Evolutionary conservation across 2,113 vertebrate species (phyloP).

Genomic region (Tamias sibiricus): DNA sequence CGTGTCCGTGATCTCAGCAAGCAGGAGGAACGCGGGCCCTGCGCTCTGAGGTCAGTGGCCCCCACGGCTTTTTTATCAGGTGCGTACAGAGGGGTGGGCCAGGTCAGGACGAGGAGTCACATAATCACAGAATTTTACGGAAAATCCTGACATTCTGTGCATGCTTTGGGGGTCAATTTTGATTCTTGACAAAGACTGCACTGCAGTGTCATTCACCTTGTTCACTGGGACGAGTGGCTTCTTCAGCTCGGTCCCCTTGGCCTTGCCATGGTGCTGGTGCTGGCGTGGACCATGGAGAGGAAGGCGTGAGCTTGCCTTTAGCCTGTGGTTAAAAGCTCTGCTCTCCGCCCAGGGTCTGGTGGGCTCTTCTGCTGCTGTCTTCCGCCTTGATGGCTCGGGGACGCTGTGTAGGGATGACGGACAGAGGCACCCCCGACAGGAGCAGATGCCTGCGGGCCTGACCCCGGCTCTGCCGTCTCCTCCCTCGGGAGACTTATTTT

Average conservation of each 20-base stretch:
- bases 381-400: no score
- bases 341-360: no score
- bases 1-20: not conserved
- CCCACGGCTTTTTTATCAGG: no score
- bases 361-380: not conserved
- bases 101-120: not conserved
- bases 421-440: not conserved
- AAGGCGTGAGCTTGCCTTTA: not conserved
- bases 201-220: not conserved
- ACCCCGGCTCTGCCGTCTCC: not conserved
- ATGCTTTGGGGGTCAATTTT: not conserved
- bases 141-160: not conserved
- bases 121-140: not conserved
- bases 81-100: not conserved
- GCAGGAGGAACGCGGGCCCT: no score
- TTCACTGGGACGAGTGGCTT: not conserved
- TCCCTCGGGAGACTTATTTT: not conserved
- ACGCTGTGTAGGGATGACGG: not conserved
- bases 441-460: no score
- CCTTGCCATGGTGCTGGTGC: no score
- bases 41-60: accelerated
- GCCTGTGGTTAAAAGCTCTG: not conserved
- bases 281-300: not conserved
- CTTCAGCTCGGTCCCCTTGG: not conserved
- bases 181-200: no score